Conservation (phyloP, 92 coral and sea anemone genomes). For the Epizoanthus scotinus region DNA sequence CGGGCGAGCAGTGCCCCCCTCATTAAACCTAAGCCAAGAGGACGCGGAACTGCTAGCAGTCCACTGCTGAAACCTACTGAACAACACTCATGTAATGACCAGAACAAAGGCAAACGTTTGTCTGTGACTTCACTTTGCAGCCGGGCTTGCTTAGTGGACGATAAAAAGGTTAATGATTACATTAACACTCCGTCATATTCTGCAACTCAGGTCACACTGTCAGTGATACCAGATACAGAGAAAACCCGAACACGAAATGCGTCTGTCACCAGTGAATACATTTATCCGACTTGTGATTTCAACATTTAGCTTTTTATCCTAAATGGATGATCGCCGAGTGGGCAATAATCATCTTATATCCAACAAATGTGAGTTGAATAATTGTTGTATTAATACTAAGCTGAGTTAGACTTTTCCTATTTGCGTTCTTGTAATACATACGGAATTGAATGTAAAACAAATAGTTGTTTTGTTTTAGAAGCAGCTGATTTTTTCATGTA, state of each 20-base stretch:
- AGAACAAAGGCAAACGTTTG: conserved; percentile 2
- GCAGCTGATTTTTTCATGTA: too few species aligned
- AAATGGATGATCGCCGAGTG: too few species aligned
- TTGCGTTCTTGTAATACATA: too few species aligned
- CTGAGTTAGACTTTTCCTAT: too few species aligned
- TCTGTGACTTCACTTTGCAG: background rate
- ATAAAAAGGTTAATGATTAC: too few species aligned
- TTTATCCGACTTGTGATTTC: conserved; percentile 28
- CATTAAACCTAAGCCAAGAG: conserved; percentile 8
- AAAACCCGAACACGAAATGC: conserved; percentile 10
- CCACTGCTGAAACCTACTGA: background rate
- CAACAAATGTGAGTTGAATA: too few species aligned
- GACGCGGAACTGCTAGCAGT: background rate
- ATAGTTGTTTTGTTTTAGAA: too few species aligned
- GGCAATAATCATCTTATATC: too few species aligned
- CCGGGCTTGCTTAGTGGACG: background rate
- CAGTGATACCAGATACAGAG: background rate
- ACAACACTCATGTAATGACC: background rate
- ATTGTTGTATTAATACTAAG: too few species aligned
- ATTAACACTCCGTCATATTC: background rate
- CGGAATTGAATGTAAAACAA: too few species aligned
- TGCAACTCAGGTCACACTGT: background rate
- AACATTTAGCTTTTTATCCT: conserved; percentile 2
- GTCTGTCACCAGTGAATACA: conserved; percentile 17
- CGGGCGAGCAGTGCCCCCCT: conserved; percentile 14